Conservation (phyloP, 2,113 vertebrate species). For the Anolis carolinensis region DNA sequence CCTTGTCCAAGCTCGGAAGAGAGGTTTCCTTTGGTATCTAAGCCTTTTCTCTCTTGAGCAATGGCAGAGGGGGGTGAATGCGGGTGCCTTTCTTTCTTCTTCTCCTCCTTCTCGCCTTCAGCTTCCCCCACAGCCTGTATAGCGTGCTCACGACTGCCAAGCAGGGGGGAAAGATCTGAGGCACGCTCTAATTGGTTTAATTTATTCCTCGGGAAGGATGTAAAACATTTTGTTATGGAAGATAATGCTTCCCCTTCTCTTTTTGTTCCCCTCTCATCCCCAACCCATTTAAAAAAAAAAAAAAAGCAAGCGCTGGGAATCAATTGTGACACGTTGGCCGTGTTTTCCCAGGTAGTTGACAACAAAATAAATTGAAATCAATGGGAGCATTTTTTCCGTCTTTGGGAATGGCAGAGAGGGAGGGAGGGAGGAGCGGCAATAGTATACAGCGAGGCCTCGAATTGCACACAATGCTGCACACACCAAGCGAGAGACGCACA, state of each 20-base stretch:
- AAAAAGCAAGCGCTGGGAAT: constrained; percentile 24
- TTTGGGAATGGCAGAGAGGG: background rate
- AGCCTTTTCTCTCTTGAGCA: constrained; percentile 29
- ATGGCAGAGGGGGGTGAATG: background rate
- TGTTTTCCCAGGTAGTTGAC: constrained; percentile 76
- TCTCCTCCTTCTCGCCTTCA: too few relatives aligned
- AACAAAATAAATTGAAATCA: constrained; percentile 77
- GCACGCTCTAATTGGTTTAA: constrained; percentile 73
- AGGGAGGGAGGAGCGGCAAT: too few relatives aligned
- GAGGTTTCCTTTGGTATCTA: constrained; percentile 51
- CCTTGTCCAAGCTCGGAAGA: accelerated
- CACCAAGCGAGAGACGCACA: too few relatives aligned
- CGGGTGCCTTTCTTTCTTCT: too few relatives aligned
- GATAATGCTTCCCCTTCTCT: constrained; percentile 55
- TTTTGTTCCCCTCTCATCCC: background rate
- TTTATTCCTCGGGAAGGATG: constrained; percentile 68
- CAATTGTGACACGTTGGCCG: constrained; percentile 29
- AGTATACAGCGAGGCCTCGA: constrained; percentile 71
- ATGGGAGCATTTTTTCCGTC: constrained; percentile 47
- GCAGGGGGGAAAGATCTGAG: constrained; percentile 48
- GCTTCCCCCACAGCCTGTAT: too few relatives aligned
- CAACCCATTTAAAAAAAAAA: background rate
- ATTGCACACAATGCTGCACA: constrained; percentile 72
- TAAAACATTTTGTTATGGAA: constrained; percentile 72
- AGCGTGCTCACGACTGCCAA: background rate